Evolutionary conservation across 2,797 vertebrate species (phyloP).

Genomic region (Menidia menidia): DNA sequence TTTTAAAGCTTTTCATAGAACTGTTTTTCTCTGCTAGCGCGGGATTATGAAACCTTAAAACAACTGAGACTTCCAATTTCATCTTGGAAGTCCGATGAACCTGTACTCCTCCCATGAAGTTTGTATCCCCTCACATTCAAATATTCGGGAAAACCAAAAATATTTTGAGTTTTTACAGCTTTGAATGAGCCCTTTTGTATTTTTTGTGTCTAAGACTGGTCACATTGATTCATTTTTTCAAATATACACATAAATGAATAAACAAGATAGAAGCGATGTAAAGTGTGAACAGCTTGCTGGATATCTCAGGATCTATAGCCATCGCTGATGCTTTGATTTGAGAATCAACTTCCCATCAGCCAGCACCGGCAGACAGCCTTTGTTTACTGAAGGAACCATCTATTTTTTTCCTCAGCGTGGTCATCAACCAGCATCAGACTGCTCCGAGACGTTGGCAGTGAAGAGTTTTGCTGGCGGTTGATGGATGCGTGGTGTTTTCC

Average conservation of each 20-base stretch:
- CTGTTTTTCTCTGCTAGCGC: not conserved
- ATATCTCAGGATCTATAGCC: constrained; percentile 1
- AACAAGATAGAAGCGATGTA: not conserved
- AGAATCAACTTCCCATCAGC: constrained; percentile 12
- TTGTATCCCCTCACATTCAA: no score
- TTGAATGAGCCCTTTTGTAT: no score
- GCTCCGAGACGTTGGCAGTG: constrained; percentile 15
- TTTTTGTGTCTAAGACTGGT: no score
- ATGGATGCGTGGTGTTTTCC: constrained; percentile 45
- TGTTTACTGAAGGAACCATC: constrained; percentile 10
- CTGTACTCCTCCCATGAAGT: not conserved
- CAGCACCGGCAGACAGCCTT: constrained; percentile 4
- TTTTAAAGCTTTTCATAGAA: not conserved
- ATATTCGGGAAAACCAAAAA: no score
- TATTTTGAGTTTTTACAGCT: no score
- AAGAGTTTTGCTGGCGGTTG: constrained; percentile 35
- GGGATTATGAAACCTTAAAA: not conserved
- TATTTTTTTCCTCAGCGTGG: constrained; percentile 7
- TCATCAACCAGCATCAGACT: constrained; percentile 21
- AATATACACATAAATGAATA: no score
- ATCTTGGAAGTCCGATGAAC: not conserved
- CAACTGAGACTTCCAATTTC: not conserved
- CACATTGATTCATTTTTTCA: no score
- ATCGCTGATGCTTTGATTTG: not conserved
- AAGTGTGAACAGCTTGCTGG: not conserved